phyloP scores from a whole-genome alignment of 2,797 vertebrate genomes.

The Enteromius argenteus region DNA sequence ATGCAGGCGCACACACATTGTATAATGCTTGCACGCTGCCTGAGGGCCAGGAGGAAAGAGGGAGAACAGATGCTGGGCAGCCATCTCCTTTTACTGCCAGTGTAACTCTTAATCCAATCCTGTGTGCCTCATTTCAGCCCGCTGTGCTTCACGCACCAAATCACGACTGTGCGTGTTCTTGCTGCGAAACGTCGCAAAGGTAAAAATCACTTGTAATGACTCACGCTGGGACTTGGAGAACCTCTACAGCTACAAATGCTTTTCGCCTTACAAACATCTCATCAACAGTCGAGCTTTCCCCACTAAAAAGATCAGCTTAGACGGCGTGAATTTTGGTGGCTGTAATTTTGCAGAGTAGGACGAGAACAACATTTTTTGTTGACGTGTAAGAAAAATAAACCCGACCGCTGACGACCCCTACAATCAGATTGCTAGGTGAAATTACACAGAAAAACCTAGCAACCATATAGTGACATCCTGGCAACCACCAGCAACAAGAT shows the following conservation, averaged over 20 bases:
- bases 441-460: neutral
- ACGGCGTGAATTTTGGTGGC: neutral
- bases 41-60: slow-evolving; percentile 63
- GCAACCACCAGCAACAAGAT: neutral
- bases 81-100: slow-evolving; percentile 65
- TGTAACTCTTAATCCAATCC: slow-evolving; percentile 65
- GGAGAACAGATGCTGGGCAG: slow-evolving; percentile 69
- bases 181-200: neutral
- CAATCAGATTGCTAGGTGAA: neutral
- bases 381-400: neutral
- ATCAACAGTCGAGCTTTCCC: slow-evolving; percentile 47
- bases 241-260: slow-evolving; percentile 23
- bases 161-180: neutral
- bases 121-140: slow-evolving; percentile 18
- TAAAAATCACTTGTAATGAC: slow-evolving; percentile 38
- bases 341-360: neutral
- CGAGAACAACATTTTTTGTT: slow-evolving; percentile 15
- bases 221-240: slow-evolving; percentile 23
- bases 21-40: slow-evolving; percentile 54
- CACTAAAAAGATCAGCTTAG: slow-evolving; percentile 46
- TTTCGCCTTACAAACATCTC: slow-evolving; percentile 20
- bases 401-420: neutral
- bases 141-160: slow-evolving; percentile 6
- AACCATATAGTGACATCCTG: neutral
- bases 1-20: slow-evolving; percentile 73